Conservation (phyloP, 1,140 invertebrate genomes). For the Stenopsyche tienmushanensis region DNA sequence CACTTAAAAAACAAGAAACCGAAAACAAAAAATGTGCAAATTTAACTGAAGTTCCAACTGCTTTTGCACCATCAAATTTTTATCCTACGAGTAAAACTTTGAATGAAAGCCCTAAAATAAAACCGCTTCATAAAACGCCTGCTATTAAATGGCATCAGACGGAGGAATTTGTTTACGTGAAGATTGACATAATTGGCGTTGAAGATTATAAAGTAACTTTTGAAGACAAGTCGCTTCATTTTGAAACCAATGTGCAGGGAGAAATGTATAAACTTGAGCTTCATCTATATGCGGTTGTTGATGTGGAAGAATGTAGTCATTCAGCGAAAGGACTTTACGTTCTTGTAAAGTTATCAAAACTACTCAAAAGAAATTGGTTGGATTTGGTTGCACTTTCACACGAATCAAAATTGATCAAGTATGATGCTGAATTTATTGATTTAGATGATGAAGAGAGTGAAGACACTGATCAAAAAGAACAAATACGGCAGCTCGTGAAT, state of each 20-base stretch:
- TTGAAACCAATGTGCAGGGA: background rate
- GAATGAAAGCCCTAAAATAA: background rate
- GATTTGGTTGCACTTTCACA: background rate
- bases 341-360: background rate
- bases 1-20: conserved; percentile 2
- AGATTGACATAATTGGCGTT: conserved; percentile 12
- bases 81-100: background rate
- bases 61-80: background rate
- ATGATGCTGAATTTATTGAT: background rate
- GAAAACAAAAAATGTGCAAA: background rate
- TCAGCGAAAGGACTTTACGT: background rate
- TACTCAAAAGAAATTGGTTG: background rate
- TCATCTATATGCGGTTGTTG: background rate
- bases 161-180: background rate
- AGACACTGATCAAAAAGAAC: too few relatives aligned
- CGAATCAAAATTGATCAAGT: background rate
- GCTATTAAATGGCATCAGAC: conserved; percentile 1
- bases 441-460: background rate
- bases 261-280: background rate
- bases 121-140: conserved; percentile 4
- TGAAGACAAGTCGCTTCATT: background rate
- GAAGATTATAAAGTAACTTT: conserved; percentile 4
- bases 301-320: background rate
- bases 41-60: background rate
- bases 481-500: too few relatives aligned